phyloP scores from a whole-genome alignment of 2,797 vertebrate species.

The Poeciliopsis paucimaculata region DNA sequence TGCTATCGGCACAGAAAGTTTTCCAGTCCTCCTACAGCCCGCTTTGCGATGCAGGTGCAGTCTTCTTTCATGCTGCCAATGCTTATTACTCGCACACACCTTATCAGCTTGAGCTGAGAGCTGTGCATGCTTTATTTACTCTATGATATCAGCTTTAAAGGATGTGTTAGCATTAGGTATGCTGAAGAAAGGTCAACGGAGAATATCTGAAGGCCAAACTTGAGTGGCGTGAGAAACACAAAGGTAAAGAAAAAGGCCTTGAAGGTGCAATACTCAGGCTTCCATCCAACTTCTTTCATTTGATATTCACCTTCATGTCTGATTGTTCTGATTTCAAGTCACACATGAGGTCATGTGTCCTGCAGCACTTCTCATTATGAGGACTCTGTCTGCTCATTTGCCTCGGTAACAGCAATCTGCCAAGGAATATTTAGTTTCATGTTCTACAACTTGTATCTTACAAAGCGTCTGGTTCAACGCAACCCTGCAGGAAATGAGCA shows the following conservation, averaged over 20 bases:
- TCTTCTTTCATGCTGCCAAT: constrained; percentile 38
- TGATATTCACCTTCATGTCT: constrained; percentile 35
- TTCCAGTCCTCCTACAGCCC: constrained; percentile 47
- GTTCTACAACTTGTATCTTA: constrained; percentile 39
- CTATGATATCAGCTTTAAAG: constrained; percentile 7
- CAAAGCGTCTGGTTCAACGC: constrained; percentile 40
- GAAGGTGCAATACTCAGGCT: neutral
- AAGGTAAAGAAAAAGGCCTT: constrained; percentile 25
- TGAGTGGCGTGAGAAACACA: constrained; percentile 42
- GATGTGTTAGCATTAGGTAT: neutral
- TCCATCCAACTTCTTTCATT: constrained; percentile 28
- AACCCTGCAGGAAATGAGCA: constrained; percentile 37
- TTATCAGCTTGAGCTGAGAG: neutral
- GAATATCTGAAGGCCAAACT: constrained; percentile 31
- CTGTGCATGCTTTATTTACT: constrained; percentile 8
- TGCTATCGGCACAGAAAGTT: constrained; percentile 52
- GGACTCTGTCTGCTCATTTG: constrained; percentile 43
- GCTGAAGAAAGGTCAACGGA: constrained; percentile 30
- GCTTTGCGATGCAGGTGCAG: constrained; percentile 60
- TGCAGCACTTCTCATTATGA: constrained; percentile 29
- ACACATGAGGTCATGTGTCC: constrained; percentile 44
- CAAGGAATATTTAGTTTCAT: constrained; percentile 57
- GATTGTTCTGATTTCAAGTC: constrained; percentile 4
- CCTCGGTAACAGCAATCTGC: constrained; percentile 20
- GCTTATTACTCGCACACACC: constrained; percentile 9